These are phyloP conservation scores for Notolepis coatsorum DNA, from an alignment of 2,797 vertebrate genomes.

Conservation along the genomic window DNA sequence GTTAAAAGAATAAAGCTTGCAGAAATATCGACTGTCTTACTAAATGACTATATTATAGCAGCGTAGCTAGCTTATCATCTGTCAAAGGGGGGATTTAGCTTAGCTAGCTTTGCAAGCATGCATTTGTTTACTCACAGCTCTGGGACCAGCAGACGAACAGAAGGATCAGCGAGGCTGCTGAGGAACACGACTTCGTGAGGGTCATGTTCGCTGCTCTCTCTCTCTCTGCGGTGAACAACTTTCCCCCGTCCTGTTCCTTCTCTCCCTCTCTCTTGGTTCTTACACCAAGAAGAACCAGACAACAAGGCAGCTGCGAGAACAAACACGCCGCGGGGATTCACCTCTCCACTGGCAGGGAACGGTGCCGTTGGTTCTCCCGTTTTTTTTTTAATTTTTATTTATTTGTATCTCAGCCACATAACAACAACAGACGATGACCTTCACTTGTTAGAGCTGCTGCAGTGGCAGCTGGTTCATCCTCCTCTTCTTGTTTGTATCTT, in stretches of 20 bases:
- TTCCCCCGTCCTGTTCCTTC: conserved; percentile 46
- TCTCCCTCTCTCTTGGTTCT: conserved; percentile 10
- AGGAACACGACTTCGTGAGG: conserved; percentile 58
- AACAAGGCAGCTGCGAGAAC: conserved; percentile 27
- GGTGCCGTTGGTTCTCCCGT: conserved; percentile 33
- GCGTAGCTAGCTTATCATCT: conserved; percentile 17
- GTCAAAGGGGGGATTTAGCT: conserved; percentile 47
- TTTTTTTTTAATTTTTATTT: conserved; percentile 30
- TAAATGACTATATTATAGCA: too few relatives aligned
- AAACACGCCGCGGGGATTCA: conserved; percentile 63
- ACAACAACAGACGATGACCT: background rate
- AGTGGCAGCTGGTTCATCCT: conserved; percentile 42
- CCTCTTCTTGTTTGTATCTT: conserved; percentile 15
- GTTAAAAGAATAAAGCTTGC: too few relatives aligned
- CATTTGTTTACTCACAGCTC: conserved; percentile 78
- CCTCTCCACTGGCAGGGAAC: conserved; percentile 16
- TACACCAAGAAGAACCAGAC: conserved; percentile 19
- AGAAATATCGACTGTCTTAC: too few relatives aligned
- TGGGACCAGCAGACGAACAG: conserved; percentile 69
- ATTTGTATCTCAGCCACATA: conserved; percentile 24
- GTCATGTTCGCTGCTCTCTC: conserved; percentile 73
- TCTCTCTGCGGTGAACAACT: conserved; percentile 58
- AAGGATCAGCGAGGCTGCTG: conserved; percentile 72
- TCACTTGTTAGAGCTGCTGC: conserved; percentile 4
- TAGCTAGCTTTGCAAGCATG: conserved; percentile 64